Percentiles rank a stretch among this genome's conserved stretches.
These are phyloP conservation scores for Sceliomorpha sp. DNA, from an alignment of 2,888 invertebrate genomes.

Conservation along the genomic window DNA sequence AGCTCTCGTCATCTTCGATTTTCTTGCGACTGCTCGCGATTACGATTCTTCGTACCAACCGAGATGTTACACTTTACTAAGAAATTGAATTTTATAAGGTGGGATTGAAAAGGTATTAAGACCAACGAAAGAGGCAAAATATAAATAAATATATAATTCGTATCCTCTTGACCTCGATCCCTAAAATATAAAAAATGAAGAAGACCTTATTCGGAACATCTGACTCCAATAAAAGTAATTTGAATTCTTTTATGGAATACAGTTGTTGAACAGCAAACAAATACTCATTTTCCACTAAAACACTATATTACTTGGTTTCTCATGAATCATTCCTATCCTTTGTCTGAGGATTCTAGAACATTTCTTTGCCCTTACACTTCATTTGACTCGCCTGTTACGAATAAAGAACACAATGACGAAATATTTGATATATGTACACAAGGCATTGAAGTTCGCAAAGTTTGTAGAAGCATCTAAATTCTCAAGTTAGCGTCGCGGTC, in stretches of 20 bases:
- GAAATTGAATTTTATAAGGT: not conserved
- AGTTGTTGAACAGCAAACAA: too few species aligned
- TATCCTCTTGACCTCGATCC: too few species aligned
- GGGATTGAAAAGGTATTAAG: not conserved
- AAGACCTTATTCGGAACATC: too few species aligned
- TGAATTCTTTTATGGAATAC: too few species aligned
- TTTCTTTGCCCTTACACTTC: not conserved
- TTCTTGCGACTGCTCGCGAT: constrained; percentile 5
- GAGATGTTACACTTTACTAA: not conserved
- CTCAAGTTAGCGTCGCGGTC: constrained; percentile 53
- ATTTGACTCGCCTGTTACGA: not conserved
- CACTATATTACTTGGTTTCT: too few species aligned
- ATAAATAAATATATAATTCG: too few species aligned
- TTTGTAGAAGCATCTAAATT: constrained; percentile 40
- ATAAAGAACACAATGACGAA: constrained; percentile 19
- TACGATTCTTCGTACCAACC: constrained; percentile 1
- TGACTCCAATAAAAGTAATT: too few species aligned
- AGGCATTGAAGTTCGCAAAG: constrained; percentile 27
- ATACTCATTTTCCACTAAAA: too few species aligned
- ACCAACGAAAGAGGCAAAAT: not conserved
- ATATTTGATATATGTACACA: constrained; percentile 24
- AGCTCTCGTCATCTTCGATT: constrained; percentile 30
- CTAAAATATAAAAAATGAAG: too few species aligned
- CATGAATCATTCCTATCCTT: too few species aligned
- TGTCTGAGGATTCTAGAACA: too few species aligned